A percentile compares a stretch with the other conserved stretches of the same genome.
Conservation (phyloP, 2,888 invertebrate genomes). For the Brachypalpus laphriformis region DNA sequence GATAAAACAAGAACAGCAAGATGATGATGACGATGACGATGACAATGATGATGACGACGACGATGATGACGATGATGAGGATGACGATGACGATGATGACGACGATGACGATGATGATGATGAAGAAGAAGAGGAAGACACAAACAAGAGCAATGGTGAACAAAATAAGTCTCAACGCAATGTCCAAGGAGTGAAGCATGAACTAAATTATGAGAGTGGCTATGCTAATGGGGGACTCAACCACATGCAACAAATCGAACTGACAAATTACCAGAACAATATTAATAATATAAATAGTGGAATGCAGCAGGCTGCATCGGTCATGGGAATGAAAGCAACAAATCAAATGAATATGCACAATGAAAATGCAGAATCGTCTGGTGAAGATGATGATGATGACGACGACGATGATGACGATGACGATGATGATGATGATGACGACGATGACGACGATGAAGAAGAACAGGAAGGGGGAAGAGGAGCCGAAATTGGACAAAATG, state of each 20-base stretch:
- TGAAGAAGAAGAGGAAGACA: slow-evolving; percentile 36
- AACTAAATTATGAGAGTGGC: slow-evolving; percentile 24
- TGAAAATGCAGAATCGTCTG: slow-evolving; percentile 44
- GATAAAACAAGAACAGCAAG: slow-evolving; percentile 54
- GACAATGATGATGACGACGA: slow-evolving; percentile 68
- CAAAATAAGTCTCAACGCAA: slow-evolving; percentile 27
- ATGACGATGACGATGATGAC: slow-evolving; percentile 55
- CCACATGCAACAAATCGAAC: slow-evolving; percentile 47
- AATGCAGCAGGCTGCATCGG: slow-evolving; percentile 17
- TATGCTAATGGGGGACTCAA: slow-evolving; percentile 15
- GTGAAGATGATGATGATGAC: slow-evolving; percentile 57
- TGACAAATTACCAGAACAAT: slow-evolving; percentile 33
- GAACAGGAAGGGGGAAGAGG: slow-evolving; percentile 75
- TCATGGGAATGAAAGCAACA: slow-evolving; percentile 14
- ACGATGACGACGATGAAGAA: slow-evolving; percentile 77
- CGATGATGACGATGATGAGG: slow-evolving; percentile 48
- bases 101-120: slow-evolving; percentile 44
- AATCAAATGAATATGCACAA: slow-evolving; percentile 60
- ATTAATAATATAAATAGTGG: slow-evolving; percentile 23
- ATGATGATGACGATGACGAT: slow-evolving; percentile 57
- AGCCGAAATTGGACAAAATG: slow-evolving; percentile 36
- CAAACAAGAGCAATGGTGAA: slow-evolving; percentile 17
- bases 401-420: slow-evolving; percentile 75
- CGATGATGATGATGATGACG: slow-evolving; percentile 78
- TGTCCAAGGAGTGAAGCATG: slow-evolving; percentile 14